Conservation (phyloP, 2,113 vertebrate genomes). For the Cyanistes caeruleus region DNA sequence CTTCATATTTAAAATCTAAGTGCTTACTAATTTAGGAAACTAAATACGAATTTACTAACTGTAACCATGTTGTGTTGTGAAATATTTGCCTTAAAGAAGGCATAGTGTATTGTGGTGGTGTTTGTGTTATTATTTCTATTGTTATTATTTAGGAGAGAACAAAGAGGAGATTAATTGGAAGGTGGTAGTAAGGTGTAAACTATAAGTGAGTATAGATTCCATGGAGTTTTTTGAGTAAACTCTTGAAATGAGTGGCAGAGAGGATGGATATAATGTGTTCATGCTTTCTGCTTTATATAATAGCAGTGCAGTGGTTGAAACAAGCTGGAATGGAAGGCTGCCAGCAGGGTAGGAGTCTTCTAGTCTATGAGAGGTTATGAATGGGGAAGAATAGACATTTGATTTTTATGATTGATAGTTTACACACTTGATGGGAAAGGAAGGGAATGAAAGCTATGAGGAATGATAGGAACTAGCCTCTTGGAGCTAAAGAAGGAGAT, state of each 20-base stretch:
- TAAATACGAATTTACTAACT: neutral
- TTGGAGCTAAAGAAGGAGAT: neutral
- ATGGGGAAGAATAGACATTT: neutral
- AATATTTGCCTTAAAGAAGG: neutral
- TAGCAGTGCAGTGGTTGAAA: neutral
- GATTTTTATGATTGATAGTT: neutral
- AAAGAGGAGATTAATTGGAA: neutral
- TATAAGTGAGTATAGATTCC: neutral
- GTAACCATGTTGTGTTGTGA: neutral
- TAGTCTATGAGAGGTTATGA: neutral
- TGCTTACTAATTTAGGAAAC: neutral
- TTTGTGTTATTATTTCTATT: neutral
- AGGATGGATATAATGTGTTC: neutral
- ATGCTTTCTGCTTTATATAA: neutral
- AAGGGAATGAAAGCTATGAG: neutral
- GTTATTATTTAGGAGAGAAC: neutral
- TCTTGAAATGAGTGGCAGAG: neutral
- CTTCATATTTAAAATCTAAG: neutral
- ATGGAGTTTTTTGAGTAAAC: neutral
- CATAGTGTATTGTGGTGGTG: neutral
- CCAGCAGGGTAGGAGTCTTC: neutral
- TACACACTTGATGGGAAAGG: neutral
- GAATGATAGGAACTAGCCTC: neutral
- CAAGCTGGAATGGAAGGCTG: neutral
- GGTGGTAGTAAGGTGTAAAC: neutral